These are phyloP conservation scores for Benitochromis conjunctus DNA, from an alignment of 2,113 vertebrate genomes.

Conservation along the genomic window DNA sequence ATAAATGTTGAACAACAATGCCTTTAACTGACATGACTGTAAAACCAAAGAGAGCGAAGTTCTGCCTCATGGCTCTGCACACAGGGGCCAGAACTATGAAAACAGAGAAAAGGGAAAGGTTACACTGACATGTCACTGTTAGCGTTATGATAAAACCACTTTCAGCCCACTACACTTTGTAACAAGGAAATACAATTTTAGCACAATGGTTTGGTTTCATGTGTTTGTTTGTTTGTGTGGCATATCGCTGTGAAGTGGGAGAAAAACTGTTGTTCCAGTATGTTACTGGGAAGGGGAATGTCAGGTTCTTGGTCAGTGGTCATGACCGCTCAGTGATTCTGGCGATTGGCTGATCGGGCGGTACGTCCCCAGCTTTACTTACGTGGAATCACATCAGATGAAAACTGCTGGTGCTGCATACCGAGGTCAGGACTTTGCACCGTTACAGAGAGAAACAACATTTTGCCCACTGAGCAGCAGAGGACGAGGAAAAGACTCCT, in stretches of 20 bases:
- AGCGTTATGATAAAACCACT: not conserved
- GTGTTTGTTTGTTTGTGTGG: not conserved
- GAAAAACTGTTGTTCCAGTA: not conserved
- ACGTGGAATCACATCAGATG: not conserved
- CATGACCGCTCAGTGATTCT: not conserved
- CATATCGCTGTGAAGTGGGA: not conserved
- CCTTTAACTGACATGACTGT: not conserved
- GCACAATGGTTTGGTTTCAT: not conserved
- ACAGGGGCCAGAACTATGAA: not conserved
- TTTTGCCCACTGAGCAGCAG: not conserved
- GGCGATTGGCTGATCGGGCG: not conserved
- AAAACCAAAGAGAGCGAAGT: not conserved
- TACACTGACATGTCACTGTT: not conserved
- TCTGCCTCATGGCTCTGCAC: not conserved
- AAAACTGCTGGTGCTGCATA: not conserved
- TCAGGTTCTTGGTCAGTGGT: not conserved
- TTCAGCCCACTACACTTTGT: not conserved
- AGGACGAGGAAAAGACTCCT: not conserved
- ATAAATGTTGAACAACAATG: not conserved
- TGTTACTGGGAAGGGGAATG: not conserved
- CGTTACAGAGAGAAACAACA: not conserved
- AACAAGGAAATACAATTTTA: not conserved
- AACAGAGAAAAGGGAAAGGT: not conserved
- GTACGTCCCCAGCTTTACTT: not conserved
- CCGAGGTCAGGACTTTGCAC: not conserved